Base-by-base conservation (phyloP, 2,888 invertebrate genomes). In the Bugulina stolonifera region DNA sequence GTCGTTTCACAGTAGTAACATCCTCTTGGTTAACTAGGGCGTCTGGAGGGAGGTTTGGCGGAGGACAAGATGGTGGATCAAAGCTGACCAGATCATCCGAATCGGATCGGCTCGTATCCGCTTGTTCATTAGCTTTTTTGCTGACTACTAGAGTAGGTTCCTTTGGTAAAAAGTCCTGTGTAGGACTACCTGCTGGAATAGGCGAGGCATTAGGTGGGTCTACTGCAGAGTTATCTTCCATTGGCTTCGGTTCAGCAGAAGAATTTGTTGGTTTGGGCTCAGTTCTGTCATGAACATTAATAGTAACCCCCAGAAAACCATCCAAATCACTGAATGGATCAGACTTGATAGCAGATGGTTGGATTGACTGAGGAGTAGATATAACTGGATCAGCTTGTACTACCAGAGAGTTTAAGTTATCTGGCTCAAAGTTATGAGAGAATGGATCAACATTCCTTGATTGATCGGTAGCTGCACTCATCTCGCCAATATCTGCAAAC, bases 1-100 rank as follows among this genome's bases (percentile, higher is more conserved):
- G 43, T 18, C 43, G 43, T 18, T 43, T 18, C 18, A 18, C 10
- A 5, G 18, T 10, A 18, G 43, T 43, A 43, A 43, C 43, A 43
- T 43, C 18, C 43, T 10, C 5, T 10, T 18, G 10, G 18, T 43
- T 43, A 5, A 43, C 5, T 43, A 43, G n/a, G n/a, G n/a, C 34
- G 3, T 64, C 64, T 32, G 64, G 64, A 14, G 64, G 64, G 5
- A 64, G 32, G 10, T 27, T 32, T 25, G 64, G 64, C 22, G 64
- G 25, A 32, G 64, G 64, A 14, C 27, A 32, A 64, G 27, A 25
- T 25, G 64, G 64, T 32, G 64, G 64, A 10, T 10, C 64, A 64
- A 64, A 64, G 5, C 64, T 32, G 25, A n/a, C 2, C 43, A 43
- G 18, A 43, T 43, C 43, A 18, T 18, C 5, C 10, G 43, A 5